Evolutionary conservation across 2,888 invertebrate genomes (phyloP).

Genomic region (Rhamnusium bicolor): DNA sequence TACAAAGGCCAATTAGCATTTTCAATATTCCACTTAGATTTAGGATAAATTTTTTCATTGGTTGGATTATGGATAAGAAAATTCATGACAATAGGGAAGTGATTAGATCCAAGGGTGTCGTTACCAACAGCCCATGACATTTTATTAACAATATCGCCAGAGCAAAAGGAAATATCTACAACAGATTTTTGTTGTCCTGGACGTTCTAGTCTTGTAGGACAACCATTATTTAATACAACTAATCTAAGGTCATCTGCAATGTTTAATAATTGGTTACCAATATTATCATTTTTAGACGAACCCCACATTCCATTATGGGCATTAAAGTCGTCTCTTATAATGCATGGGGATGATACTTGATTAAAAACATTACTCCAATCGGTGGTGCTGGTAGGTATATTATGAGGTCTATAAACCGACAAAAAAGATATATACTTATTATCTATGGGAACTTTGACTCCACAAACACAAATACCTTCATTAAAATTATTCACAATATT

Average conservation of each 20-base stretch:
- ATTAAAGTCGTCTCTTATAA: slow-evolving; percentile 21
- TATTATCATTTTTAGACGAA: background rate
- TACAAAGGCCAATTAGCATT: slow-evolving; percentile 12
- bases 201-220: background rate
- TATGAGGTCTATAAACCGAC: slow-evolving; percentile 4
- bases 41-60: background rate
- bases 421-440: background rate
- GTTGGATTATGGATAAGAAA: background rate
- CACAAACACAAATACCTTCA: background rate
- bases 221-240: slow-evolving; percentile 19
- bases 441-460: background rate
- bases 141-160: background rate
- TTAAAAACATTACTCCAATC: background rate
- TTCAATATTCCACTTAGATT: slow-evolving; percentile 1
- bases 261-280: slow-evolving; percentile 2
- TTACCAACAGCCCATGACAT: background rate
- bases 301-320: slow-evolving; percentile 29
- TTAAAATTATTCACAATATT: slow-evolving; percentile 1
- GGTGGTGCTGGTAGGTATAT: background rate
- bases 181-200: background rate
- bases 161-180: too few relatives aligned
- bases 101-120: slow-evolving; percentile 8
- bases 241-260: background rate
- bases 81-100: background rate
- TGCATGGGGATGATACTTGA: background rate